Evolutionary conservation across 2,113 vertebrate species (phyloP).

Genomic region (Glareola pratincola): DNA sequence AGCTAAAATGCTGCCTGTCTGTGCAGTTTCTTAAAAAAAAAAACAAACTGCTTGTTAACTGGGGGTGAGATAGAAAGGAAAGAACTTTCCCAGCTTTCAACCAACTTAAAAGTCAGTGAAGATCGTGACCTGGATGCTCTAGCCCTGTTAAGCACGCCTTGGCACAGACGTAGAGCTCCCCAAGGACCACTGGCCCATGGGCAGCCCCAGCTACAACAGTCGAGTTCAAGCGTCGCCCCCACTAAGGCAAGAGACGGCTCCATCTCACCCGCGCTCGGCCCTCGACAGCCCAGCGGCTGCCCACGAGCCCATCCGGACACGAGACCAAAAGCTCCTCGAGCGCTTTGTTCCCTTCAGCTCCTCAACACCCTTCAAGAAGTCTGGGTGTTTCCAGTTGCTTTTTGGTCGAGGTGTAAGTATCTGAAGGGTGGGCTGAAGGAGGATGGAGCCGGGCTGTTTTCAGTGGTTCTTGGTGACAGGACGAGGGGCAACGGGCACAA

Average conservation of each 20-base stretch:
- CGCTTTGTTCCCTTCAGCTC: background rate
- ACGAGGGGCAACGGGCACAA: too few species aligned
- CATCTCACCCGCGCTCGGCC: fast-evolving
- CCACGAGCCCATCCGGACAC: fast-evolving
- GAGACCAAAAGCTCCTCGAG: background rate
- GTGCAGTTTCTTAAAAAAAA: background rate
- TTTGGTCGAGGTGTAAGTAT: too few species aligned
- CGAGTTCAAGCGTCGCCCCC: too few species aligned
- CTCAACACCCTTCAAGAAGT: background rate
- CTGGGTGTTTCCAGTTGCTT: background rate
- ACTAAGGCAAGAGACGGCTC: background rate
- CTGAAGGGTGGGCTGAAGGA: too few species aligned
- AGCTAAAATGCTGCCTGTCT: background rate
- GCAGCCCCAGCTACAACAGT: too few species aligned
- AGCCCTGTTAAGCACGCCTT: background rate
- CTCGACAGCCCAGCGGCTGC: fast-evolving
- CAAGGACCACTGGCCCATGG: background rate
- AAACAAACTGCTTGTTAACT: background rate
- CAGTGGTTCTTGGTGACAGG: too few species aligned
- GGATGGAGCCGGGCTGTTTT: too few species aligned
- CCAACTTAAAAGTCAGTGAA: background rate
- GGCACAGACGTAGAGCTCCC: background rate
- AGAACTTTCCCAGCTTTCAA: background rate
- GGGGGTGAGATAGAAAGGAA: background rate
- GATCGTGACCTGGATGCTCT: background rate